Percentiles rank a stretch among this genome's conserved stretches.
Evolutionary conservation across 2,113 vertebrate genomes (phyloP).

Genomic region (Melanocharis versteri): DNA sequence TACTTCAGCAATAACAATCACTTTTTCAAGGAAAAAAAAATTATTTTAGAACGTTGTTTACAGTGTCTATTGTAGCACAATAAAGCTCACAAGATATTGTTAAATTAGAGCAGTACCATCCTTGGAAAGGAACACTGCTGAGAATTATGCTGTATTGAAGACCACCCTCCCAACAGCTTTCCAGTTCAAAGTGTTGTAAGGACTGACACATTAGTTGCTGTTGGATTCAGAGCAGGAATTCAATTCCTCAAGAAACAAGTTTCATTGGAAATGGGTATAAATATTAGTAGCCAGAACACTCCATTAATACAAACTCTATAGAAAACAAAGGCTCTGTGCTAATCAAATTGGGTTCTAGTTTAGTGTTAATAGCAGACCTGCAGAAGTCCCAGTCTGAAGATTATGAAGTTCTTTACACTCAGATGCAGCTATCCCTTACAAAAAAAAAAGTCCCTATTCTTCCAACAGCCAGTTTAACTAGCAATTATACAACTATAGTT

Average conservation of each 20-base stretch:
- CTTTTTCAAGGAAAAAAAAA: conserved; percentile 1
- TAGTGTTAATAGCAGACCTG: not conserved
- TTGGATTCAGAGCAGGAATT: not conserved
- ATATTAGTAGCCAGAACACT: not conserved
- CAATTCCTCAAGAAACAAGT: not conserved
- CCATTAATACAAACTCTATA: not conserved
- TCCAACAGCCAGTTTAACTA: not conserved
- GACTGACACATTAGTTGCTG: not conserved
- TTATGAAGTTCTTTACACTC: not conserved
- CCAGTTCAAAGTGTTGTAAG: not conserved
- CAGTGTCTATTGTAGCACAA: not conserved
- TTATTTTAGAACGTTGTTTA: not conserved
- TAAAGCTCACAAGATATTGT: not conserved
- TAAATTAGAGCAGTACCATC: not conserved
- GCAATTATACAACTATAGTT: not conserved
- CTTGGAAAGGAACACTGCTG: not conserved
- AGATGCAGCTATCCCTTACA: not conserved
- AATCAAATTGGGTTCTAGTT: not conserved
- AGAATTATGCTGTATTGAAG: not conserved
- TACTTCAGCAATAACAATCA: not conserved
- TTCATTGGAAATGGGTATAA: not conserved
- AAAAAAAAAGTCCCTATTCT: not conserved
- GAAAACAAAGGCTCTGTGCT: not conserved
- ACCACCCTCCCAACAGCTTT: not conserved
- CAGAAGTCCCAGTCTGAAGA: not conserved